Percentiles rank a stretch among this genome's conserved stretches.
Evolutionary conservation across 2,797 vertebrate species (phyloP).

Genomic region (Chelon labrosus): DNA sequence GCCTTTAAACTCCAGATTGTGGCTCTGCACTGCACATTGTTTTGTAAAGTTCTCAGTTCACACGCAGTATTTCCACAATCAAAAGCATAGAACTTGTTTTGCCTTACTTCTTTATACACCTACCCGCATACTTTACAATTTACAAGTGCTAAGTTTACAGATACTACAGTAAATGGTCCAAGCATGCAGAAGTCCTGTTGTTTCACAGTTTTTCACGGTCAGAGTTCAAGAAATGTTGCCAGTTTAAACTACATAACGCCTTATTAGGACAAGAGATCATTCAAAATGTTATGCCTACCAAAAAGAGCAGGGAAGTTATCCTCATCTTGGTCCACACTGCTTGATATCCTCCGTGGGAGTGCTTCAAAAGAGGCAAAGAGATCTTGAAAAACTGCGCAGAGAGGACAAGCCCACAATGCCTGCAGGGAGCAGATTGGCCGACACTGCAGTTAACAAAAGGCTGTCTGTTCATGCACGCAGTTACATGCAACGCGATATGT

Average conservation of each 20-base stretch:
- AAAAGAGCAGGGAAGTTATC: conserved; percentile 52
- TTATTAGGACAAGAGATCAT: neutral
- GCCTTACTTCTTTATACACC: neutral
- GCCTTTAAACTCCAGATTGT: too few species aligned
- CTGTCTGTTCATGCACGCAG: neutral
- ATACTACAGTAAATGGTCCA: neutral
- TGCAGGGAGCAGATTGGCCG: conserved; percentile 46
- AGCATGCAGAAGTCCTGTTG: neutral
- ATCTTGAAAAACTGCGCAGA: neutral
- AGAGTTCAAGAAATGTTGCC: neutral
- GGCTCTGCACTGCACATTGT: too few species aligned
- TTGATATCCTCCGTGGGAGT: conserved; percentile 26
- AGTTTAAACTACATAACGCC: neutral
- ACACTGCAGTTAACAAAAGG: conserved; percentile 16
- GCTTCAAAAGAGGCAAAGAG: neutral
- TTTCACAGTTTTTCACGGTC: neutral
- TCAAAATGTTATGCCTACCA: conserved; percentile 61
- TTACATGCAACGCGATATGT: neutral
- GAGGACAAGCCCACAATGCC: conserved; percentile 62
- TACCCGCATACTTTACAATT: too few species aligned
- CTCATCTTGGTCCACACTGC: conserved; percentile 55
- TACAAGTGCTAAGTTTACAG: too few species aligned
- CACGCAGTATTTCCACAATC: neutral
- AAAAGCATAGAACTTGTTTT: conserved; percentile 3
- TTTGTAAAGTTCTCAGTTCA: neutral